These are phyloP conservation scores for Leuciscus idus DNA, from an alignment of 2,113 vertebrate species.

Conservation along the genomic window DNA sequence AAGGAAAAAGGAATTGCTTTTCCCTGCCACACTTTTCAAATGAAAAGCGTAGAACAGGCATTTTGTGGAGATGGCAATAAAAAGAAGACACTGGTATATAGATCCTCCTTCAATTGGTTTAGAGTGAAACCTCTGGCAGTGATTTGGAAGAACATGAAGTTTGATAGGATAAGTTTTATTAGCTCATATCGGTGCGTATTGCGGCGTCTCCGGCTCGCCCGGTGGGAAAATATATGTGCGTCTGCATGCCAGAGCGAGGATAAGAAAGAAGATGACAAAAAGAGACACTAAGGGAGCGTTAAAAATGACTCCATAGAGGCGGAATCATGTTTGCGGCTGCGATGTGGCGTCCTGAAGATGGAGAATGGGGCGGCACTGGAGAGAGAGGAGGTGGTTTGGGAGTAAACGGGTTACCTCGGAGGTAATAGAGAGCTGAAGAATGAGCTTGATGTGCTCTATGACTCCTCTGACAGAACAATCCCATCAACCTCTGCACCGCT, in stretches of 20 bases:
- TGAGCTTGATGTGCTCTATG: conserved; percentile 57
- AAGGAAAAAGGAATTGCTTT: conserved; percentile 49
- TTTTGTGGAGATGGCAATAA: conserved; percentile 40
- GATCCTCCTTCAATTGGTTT: conserved; percentile 43
- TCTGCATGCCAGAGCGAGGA: not conserved
- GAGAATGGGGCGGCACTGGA: conserved; percentile 32
- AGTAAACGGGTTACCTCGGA: conserved; percentile 57
- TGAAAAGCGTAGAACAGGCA: conserved; percentile 42
- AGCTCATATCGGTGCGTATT: conserved; percentile 29
- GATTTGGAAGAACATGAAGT: conserved; percentile 38
- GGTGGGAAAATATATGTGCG: conserved; percentile 22
- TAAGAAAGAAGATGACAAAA: not conserved
- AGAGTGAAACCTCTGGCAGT: conserved; percentile 31
- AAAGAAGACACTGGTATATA: not conserved
- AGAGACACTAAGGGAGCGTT: conserved; percentile 40
- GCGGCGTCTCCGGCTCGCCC: not conserved
- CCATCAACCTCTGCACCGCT: conserved; percentile 25
- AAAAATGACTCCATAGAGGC: conserved; percentile 35
- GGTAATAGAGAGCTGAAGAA: conserved; percentile 65
- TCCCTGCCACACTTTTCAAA: conserved; percentile 46
- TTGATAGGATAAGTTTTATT: conserved; percentile 57
- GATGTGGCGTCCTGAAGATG: conserved; percentile 30
- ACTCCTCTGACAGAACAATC: conserved; percentile 44
- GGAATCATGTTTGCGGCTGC: conserved; percentile 32
- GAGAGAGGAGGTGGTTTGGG: conserved; percentile 21